Percentiles rank a stretch among this genome's conserved stretches.
Evolutionary conservation across 2,888 invertebrate species (phyloP).

Genomic region (Cheiracanthium punctorium): DNA sequence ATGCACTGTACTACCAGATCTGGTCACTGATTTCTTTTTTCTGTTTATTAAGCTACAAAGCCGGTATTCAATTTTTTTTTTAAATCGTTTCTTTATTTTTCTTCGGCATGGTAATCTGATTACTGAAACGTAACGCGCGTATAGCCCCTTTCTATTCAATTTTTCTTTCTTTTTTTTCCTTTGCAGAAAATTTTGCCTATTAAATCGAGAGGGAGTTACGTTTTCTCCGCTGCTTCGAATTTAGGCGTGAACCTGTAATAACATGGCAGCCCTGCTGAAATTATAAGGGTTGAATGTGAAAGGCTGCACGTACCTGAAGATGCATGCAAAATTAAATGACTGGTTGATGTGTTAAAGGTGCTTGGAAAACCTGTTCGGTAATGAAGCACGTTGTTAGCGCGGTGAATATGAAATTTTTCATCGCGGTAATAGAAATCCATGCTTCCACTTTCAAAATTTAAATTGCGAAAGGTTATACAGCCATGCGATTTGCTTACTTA

Average conservation of each 20-base stretch:
- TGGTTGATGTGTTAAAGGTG: neutral
- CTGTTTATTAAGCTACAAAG: too few species aligned
- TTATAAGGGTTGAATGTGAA: neutral
- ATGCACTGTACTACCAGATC: too few species aligned
- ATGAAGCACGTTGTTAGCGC: neutral
- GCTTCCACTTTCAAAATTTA: neutral
- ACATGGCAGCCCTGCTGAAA: neutral
- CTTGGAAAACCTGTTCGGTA: neutral
- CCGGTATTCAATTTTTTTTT: too few species aligned
- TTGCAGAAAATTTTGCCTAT: neutral
- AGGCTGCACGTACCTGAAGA: neutral
- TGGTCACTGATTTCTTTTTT: too few species aligned
- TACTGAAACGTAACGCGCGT: neutral
- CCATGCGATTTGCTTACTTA: too few species aligned
- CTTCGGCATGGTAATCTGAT: too few species aligned
- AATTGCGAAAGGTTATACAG: too few species aligned
- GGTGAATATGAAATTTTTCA: neutral
- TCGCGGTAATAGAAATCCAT: neutral
- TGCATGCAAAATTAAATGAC: conserved; percentile 10
- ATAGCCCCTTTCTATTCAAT: too few species aligned
- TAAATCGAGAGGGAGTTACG: neutral
- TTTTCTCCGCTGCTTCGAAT: neutral
- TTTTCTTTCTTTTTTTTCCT: neutral
- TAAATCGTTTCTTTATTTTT: too few species aligned
- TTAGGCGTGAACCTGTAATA: conserved; percentile 7